Percentiles rank a stretch among this genome's conserved stretches.
These are phyloP conservation scores for Xyrauchen texanus DNA, from an alignment of 2,113 vertebrate genomes.

Conservation along the genomic window DNA sequence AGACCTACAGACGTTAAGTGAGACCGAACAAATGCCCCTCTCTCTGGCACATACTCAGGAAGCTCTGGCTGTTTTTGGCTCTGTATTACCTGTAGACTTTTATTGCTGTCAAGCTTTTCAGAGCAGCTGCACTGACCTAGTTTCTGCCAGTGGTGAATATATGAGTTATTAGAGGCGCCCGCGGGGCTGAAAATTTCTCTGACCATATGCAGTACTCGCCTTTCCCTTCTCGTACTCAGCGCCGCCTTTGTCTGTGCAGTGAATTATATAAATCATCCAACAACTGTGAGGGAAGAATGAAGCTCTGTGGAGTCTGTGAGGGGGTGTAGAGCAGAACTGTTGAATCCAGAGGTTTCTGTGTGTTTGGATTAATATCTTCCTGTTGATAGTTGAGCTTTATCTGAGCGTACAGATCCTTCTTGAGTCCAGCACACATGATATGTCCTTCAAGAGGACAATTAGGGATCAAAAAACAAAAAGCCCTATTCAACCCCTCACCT, in stretches of 20 bases:
- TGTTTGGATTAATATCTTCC: slow-evolving; percentile 5
- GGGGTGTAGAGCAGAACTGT: slow-evolving; percentile 26
- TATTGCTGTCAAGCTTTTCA: slow-evolving; percentile 36
- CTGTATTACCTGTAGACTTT: slow-evolving; percentile 15
- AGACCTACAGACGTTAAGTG: slow-evolving; percentile 39
- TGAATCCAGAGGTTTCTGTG: not conserved
- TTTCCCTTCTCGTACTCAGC: slow-evolving; percentile 65
- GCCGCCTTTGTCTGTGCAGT: slow-evolving; percentile 63
- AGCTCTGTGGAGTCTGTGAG: slow-evolving; percentile 38
- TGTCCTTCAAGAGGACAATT: no score
- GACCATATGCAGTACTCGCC: slow-evolving; percentile 61
- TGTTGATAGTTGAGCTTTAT: slow-evolving; percentile 9
- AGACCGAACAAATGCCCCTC: slow-evolving; percentile 31
- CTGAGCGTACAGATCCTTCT: not conserved
- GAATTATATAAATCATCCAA: slow-evolving; percentile 62
- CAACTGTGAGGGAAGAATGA: slow-evolving; percentile 47
- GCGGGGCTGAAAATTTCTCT: slow-evolving; percentile 62
- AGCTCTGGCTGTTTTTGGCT: slow-evolving; percentile 43
- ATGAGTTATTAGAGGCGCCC: slow-evolving; percentile 65
- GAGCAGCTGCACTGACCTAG: slow-evolving; percentile 68
- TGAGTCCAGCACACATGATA: not conserved
- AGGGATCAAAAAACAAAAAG: no score
- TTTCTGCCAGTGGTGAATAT: slow-evolving; percentile 59
- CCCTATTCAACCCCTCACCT: no score
- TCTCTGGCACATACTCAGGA: slow-evolving; percentile 37